Conservation (phyloP, 2,888 invertebrate genomes). For the Eudasyphora cyanicolor region DNA sequence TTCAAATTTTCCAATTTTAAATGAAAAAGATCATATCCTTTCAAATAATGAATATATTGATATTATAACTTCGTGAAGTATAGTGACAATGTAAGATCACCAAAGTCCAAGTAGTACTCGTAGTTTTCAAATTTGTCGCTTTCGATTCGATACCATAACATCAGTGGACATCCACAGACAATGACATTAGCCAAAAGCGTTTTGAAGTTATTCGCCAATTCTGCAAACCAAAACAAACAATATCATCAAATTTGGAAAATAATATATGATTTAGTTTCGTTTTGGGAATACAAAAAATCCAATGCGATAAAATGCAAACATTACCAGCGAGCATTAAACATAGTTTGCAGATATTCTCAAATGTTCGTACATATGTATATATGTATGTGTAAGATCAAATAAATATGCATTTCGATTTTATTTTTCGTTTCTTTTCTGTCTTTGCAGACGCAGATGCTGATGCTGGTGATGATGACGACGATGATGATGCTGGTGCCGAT, state of each 20-base stretch:
- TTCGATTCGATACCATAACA: not conserved
- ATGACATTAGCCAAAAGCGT: not conserved
- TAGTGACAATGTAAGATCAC: too few species aligned
- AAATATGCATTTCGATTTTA: conserved; percentile 2
- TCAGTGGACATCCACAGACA: not conserved
- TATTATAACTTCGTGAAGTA: too few species aligned
- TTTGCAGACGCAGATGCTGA: conserved; percentile 32
- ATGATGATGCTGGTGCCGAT: conserved; percentile 42
- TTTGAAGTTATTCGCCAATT: not conserved
- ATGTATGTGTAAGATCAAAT: not conserved
- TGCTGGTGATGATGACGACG: too few species aligned
- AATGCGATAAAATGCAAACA: too few species aligned
- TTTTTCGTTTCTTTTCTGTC: not conserved
- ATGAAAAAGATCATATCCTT: too few species aligned
- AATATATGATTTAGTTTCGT: conserved; percentile 45
- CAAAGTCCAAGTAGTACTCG: too few species aligned
- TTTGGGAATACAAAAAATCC: conserved; percentile 49
- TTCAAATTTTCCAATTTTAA: too few species aligned
- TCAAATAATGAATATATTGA: too few species aligned
- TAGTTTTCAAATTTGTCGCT: not conserved
- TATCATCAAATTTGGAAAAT: conserved; percentile 11
- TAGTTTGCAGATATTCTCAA: not conserved
- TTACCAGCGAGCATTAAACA: not conserved
- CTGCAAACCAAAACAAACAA: not conserved
- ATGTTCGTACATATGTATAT: not conserved